Conservation (phyloP, 2,113 vertebrate species). For the Galeopterus variegatus region DNA sequence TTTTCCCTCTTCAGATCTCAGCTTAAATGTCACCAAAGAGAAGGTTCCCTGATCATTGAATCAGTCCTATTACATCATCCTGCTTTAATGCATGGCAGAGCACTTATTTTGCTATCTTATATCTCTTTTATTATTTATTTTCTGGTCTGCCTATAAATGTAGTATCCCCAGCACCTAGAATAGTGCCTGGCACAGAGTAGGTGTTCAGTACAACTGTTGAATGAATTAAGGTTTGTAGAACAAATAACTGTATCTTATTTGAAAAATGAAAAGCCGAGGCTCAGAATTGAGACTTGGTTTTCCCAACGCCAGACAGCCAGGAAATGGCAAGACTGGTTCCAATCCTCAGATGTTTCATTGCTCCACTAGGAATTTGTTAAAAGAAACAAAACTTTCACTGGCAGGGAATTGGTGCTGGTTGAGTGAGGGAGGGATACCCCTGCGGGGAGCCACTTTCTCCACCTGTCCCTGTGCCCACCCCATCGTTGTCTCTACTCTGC, state of each 20-base stretch:
- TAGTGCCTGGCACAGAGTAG: neutral
- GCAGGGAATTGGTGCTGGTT: neutral
- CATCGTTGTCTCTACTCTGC: constrained; percentile 63
- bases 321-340: constrained; percentile 34
- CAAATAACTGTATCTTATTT: constrained; percentile 60
- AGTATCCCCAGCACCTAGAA: neutral
- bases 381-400: constrained; percentile 54
- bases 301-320: constrained; percentile 54
- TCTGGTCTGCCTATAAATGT: constrained; percentile 15
- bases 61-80: neutral
- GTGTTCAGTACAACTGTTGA: neutral
- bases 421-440: neutral
- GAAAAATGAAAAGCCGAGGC: constrained; percentile 56
- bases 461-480: constrained; percentile 32
- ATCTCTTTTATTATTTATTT: constrained; percentile 51
- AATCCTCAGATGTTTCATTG: neutral
- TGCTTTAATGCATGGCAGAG: neutral
- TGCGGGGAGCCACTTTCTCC: constrained; percentile 44
- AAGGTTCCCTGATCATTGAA: neutral
- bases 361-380: neutral
- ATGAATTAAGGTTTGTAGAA: constrained; percentile 51
- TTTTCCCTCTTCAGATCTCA: constrained; percentile 64
- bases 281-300: constrained; percentile 50
- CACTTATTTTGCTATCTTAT: neutral
- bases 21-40: constrained; percentile 48